Evolutionary conservation across 2,113 vertebrate species (phyloP), one percentile per base, ranked within the genome.

Genomic region (Rynchops niger): DNA sequence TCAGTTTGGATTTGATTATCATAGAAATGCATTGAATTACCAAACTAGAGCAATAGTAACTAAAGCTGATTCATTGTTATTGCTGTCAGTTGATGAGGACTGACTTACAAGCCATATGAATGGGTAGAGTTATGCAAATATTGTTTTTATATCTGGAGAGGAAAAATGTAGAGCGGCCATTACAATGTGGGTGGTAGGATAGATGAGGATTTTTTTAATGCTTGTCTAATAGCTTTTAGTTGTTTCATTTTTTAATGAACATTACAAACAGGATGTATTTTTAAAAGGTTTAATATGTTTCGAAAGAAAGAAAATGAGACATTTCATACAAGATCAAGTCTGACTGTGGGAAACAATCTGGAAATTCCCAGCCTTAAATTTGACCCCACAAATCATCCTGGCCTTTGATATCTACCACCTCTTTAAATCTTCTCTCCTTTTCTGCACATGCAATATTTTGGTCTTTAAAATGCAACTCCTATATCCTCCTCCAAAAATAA

Each of bases 31-130:
- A 97, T 92, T 96, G 97, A 98, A 97, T 97, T 98, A 97, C 97
- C 95, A 97, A 97, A 95, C 97, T 95, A 76, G 66, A 96, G 94
- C 92, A 96, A 86, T 94, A 96, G 97, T 95, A 97, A 93, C 97
- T 97, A 96, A 97, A 97, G 96, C 96, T 97, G 97, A 98, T 98
- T 97, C 97, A 98, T 95, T 98, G 96, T 98, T 98, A 95, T 92
- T 97, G 96, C 96, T 97, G 95, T 96, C 95, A 90, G 94, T 97
- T 97, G 97, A 97, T 97, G 94, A 95, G 92, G 88, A 95, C 96
- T 97, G 95, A 95, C 94, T 97, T 97, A 96, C 74, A 97, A 95
- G 80, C 95, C 87, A 80, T 93, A 47, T 76, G 95, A 97, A 96
- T 92, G 90, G 89, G 89, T 82, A 95, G 96, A 96, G 93, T 97